These are phyloP conservation scores for Drosophila parvula DNA, from an alignment of 1,140 invertebrate genomes.

Conservation along the genomic window DNA sequence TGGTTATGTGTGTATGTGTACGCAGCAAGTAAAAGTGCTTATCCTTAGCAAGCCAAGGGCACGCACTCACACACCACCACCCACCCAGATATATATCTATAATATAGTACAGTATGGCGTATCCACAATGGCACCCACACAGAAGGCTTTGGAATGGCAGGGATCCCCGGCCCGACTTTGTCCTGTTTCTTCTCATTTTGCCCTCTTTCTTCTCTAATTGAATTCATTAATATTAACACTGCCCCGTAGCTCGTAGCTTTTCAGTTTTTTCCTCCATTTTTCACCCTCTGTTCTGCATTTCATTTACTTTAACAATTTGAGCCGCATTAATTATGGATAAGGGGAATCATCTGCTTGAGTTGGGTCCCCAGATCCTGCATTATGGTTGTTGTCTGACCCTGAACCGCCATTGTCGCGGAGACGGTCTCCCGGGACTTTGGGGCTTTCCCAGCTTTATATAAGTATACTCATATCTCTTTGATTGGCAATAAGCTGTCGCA, in stretches of 20 bases:
- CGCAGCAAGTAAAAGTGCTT: constrained; percentile 62
- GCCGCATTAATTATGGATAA: constrained; percentile 36
- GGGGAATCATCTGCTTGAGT: constrained; percentile 11
- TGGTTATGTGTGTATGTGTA: constrained; percentile 4
- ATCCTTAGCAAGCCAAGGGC: constrained; percentile 60
- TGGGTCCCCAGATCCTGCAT: constrained; percentile 14
- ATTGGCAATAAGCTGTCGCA: constrained; percentile 47
- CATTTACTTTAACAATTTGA: constrained; percentile 35
- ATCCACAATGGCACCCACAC: constrained; percentile 21
- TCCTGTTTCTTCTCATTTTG: constrained; percentile 14
- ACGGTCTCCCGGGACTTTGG: constrained; percentile 8
- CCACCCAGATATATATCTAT: constrained; percentile 17
- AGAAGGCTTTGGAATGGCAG: constrained; percentile 12
- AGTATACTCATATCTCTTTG: constrained; percentile 34
- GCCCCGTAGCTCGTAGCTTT: constrained; percentile 12
- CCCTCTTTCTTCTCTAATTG: constrained; percentile 39
- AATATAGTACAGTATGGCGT: background rate
- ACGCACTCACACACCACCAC: constrained; percentile 34
- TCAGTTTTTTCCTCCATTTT: constrained; percentile 29
- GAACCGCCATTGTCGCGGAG: constrained; percentile 8
- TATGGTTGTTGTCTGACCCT: constrained; percentile 43
- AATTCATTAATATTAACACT: constrained; percentile 63
- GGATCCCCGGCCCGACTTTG: constrained; percentile 9
- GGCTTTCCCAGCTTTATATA: constrained; percentile 4
- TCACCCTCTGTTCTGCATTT: constrained; percentile 15